Base-by-base conservation (phyloP, 2,113 vertebrate genomes). In the Cyphomyrus plagiostoma region DNA sequence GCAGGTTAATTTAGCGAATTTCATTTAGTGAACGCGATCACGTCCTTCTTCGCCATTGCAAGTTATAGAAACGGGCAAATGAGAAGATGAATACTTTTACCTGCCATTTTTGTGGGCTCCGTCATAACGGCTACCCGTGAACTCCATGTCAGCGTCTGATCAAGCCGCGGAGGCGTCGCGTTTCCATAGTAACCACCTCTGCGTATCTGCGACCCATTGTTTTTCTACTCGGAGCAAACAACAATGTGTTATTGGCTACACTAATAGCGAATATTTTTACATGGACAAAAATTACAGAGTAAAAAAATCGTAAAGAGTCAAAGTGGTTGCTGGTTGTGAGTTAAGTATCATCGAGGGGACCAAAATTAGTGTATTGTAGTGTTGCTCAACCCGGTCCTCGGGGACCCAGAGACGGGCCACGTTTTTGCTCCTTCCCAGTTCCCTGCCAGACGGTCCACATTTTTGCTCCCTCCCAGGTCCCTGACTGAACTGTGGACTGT, bases 81-180 rank as follows among this genome's bases (percentile, higher is more conserved):
- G 35, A 11, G 30, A 4, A 62, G 9, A 23, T 19, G 4, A 6
- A 88, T 39, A 58, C 26, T 17, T 90, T 91, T 94, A 97, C 97
- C 97, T 97, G 91, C 94, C 94, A 92, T 96, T 90, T 89, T 94
- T 93, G 42, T 91, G 95, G 1, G 92, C 83, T 80, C 97, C 97
- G 52, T 90, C 90, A 86, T 96, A 97, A 80, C 93, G 91, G 93
- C 96, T 97, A 85, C 96, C 96, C 0, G 93, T 96, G 53, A 96
- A 92, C 92, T 97, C 94, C 97, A 97, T 97, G 10, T 17, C 23
- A 6, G 4, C 3, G 23, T 2, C 4, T n/a, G 3, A 11, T 10
- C 13, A 50, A 89, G 26, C 19, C 15, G 10, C 84, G 26, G 84
- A 4, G 39, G 39, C 50, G 52, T 45, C 39, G 2, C 42, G 89